Percentiles rank a stretch among this genome's conserved stretches.
These are phyloP conservation scores for Phylloscopus collybita DNA, from an alignment of 2,797 vertebrate species.

Conservation along the genomic window DNA sequence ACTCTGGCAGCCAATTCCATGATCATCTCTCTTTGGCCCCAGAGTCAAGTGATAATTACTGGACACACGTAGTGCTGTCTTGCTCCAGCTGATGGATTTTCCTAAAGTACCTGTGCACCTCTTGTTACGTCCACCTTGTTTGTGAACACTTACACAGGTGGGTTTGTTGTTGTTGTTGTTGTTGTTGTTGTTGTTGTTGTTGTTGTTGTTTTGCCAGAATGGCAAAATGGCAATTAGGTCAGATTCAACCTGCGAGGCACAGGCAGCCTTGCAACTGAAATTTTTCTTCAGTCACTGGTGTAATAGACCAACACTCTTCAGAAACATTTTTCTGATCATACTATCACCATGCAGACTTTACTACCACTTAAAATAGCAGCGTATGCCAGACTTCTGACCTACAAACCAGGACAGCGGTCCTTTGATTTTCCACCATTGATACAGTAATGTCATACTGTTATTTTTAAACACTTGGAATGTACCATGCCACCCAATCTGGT, in stretches of 20 bases:
- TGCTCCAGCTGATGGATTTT: background rate
- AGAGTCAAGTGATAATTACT: background rate
- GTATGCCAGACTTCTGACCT: constrained; percentile 29
- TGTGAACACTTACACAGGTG: background rate
- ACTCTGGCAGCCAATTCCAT: background rate
- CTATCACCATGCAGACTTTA: background rate
- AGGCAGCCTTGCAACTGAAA: background rate
- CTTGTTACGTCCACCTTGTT: background rate
- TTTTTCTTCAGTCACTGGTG: background rate
- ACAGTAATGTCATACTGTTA: constrained; percentile 46
- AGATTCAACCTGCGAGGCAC: background rate
- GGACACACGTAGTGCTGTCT: background rate
- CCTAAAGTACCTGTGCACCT: background rate
- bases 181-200: too few species aligned
- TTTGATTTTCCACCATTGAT: constrained; percentile 52
- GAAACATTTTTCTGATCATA: background rate
- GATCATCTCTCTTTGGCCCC: background rate
- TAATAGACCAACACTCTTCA: background rate
- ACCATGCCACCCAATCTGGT: background rate
- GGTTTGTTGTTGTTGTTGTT: too few species aligned
- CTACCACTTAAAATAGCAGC: constrained; percentile 46
- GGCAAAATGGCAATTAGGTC: background rate
- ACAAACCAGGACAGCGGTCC: background rate
- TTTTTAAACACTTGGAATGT: constrained; percentile 41
- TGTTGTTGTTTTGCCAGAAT: background rate